Percentiles rank a stretch among this genome's conserved stretches.
Evolutionary conservation across 1,140 invertebrate species (phyloP).

Genomic region (Drosophila suzukii): DNA sequence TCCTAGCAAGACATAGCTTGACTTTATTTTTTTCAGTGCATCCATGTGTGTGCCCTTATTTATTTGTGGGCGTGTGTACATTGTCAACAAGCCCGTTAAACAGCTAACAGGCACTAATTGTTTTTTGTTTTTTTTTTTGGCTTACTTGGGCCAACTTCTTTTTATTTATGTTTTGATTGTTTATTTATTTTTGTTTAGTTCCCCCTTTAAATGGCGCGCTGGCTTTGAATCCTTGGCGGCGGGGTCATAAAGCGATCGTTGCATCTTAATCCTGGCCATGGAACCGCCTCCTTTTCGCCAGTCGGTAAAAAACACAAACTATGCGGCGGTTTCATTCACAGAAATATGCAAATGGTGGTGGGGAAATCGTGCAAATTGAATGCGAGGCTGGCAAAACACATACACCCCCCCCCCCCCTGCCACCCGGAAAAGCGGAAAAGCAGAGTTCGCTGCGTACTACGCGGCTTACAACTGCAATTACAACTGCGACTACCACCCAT

Average conservation of each 20-base stretch:
- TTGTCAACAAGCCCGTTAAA: conserved; percentile 52
- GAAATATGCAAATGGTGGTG: conserved; percentile 34
- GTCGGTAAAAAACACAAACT: conserved; percentile 39
- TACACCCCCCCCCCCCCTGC: not conserved
- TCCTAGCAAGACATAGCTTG: too few relatives aligned
- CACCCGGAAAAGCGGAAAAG: conserved; percentile 1
- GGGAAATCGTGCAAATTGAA: conserved; percentile 7
- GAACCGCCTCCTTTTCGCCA: conserved; percentile 5
- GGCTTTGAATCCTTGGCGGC: conserved; percentile 12
- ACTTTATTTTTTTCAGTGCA: not conserved
- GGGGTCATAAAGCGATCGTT: conserved; percentile 27
- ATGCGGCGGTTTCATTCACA: conserved; percentile 49
- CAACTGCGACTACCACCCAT: conserved; percentile 47
- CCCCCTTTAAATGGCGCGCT: not conserved
- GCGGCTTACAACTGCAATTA: conserved; percentile 72
- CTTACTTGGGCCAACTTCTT: conserved; percentile 5
- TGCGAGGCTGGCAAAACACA: conserved; percentile 2
- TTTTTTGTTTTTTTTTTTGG: conserved; percentile 24
- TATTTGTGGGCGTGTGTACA: conserved; percentile 20
- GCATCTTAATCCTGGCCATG: conserved; percentile 22
- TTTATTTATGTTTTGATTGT: conserved; percentile 10
- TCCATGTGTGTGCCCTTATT: conserved; percentile 9
- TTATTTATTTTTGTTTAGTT: conserved; percentile 6
- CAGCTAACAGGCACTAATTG: conserved; percentile 50
- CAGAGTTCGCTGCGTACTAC: conserved; percentile 50